phyloP scores from a whole-genome alignment of 92 coral and sea anemone species.

The Muricea muricata region DNA sequence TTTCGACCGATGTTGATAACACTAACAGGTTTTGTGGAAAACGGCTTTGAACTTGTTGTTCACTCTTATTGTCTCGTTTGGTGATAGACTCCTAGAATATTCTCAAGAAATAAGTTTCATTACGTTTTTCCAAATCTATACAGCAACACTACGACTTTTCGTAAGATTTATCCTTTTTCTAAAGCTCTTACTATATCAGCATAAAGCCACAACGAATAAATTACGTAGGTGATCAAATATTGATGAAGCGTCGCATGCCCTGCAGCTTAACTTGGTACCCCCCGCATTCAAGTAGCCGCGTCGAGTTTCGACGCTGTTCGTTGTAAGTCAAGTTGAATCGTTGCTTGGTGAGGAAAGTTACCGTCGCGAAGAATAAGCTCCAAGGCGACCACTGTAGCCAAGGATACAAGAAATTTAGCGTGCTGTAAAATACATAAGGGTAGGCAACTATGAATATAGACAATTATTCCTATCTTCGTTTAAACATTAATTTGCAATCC shows the following conservation, averaged over 20 bases:
- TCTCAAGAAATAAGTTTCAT: background rate
- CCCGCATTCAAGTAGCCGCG: constrained; percentile 65
- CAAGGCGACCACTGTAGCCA: constrained; percentile 99
- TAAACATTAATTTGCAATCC: constrained; percentile 25
- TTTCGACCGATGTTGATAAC: background rate
- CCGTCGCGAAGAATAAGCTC: constrained; percentile 98
- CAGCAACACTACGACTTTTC: background rate
- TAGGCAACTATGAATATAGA: constrained; percentile 73
- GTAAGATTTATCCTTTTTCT: background rate
- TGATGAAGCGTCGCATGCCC: constrained; percentile 61
- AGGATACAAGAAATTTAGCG: constrained; percentile 99
- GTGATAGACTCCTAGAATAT: no score
- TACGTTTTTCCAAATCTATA: background rate
- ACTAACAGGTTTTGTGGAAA: background rate
- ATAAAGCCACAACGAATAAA: constrained; percentile 22
- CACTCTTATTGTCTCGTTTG: background rate
- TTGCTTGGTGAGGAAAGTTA: constrained; percentile 93
- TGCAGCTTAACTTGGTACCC: constrained; percentile 47
- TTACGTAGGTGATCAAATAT: constrained; percentile 26
- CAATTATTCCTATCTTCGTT: constrained; percentile 44
- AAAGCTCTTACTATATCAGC: background rate
- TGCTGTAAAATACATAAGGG: constrained; percentile 81
- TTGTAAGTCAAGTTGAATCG: constrained; percentile 94
- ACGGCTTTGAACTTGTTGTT: background rate
- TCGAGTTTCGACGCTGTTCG: constrained; percentile 73